Base-by-base conservation (phyloP, 2,797 vertebrate genomes). In the Lates japonicus region DNA sequence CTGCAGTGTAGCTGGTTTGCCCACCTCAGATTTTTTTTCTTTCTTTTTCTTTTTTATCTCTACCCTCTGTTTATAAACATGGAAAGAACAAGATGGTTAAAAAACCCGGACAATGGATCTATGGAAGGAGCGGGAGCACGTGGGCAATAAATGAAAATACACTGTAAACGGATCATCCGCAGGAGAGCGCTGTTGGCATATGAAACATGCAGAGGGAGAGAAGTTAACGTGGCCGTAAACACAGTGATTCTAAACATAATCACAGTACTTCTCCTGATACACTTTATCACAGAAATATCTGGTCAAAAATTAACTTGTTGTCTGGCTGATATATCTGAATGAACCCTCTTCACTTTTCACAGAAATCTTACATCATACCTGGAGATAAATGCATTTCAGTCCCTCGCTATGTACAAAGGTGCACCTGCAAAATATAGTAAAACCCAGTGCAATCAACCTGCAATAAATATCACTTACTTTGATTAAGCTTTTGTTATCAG, bases 31-130 rank as follows among this genome's bases (percentile, higher is more conserved):
- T 70, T 83, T 83, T 72, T 57, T 62, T 66, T 68, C 69, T 46
- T 58, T 59, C 70, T 25, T 65, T 81, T 64, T 58, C 59, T 76
- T 88, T 85, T 90, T 93, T 88, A 83, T 89, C 83, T 89, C 83
- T 81, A 78, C 44, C 78, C 84, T 95, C 88, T 96, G 95, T 96
- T 96, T 96, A 96, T 96, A 96, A 96, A 96, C 95, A 96, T 84
- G 89, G 90, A 95, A 94, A 95, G 95, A 95, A 96, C 95, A 96
- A 94, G 95, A 85, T 74, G 90, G 83, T 37, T 11, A 11, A 19
- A 95, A 96, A 95, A 76, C 85, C 9, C 51, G 95, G 95, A 94
- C 20, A 55, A 4, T 76, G 90, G 92, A 94, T 66, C 29, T 7
- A 0, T 29, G 17, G 17, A 46, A 37, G 77, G 74, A 91, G 52